A percentile compares a stretch with the other conserved stretches of the same genome.
Conservation (phyloP, 2,888 invertebrate genomes). For the Catocala nupta region DNA sequence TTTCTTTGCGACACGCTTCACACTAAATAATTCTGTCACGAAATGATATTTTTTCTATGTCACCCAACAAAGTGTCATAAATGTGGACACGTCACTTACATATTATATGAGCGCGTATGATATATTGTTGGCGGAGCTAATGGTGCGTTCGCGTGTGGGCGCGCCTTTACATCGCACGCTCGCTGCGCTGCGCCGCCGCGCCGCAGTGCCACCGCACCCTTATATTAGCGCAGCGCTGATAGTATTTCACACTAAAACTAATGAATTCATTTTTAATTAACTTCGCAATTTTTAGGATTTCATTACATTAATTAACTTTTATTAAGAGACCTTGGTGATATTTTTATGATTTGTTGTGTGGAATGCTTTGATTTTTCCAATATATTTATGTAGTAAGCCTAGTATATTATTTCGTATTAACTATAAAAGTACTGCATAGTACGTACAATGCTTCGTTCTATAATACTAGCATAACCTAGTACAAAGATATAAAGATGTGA, state of each 20-base stretch:
- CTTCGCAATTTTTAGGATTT: slow-evolving; percentile 33
- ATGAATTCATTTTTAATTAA: slow-evolving; percentile 47
- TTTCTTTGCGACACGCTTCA: slow-evolving; percentile 55
- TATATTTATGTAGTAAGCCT: slow-evolving; percentile 7
- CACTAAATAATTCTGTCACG: slow-evolving; percentile 67
- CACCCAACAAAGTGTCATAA: slow-evolving; percentile 72
- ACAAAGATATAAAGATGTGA: slow-evolving; percentile 48
- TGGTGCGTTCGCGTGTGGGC: slow-evolving; percentile 80
- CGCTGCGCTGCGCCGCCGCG: slow-evolving; percentile 12
- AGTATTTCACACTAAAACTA: slow-evolving; percentile 29
- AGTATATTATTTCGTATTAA: slow-evolving; percentile 7
- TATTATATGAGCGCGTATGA: slow-evolving; percentile 77
- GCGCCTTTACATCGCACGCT: slow-evolving; percentile 64
- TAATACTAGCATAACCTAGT: slow-evolving; percentile 12
- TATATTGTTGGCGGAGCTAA: slow-evolving; percentile 76
- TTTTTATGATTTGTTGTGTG: slow-evolving; percentile 20
- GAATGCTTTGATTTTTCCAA: slow-evolving; percentile 3
- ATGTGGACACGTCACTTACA: slow-evolving; percentile 77
- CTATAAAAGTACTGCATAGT: slow-evolving; percentile 15
- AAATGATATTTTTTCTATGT: slow-evolving; percentile 67
- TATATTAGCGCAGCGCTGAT: slow-evolving; percentile 52
- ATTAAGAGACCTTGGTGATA: slow-evolving; percentile 19
- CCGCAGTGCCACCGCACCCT: slow-evolving; percentile 63
- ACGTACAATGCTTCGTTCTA: slow-evolving; percentile 9
- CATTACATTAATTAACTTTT: slow-evolving; percentile 37